Evolutionary conservation across 1,140 invertebrate genomes (phyloP).

Genomic region (Drosophila pallidifrons): DNA sequence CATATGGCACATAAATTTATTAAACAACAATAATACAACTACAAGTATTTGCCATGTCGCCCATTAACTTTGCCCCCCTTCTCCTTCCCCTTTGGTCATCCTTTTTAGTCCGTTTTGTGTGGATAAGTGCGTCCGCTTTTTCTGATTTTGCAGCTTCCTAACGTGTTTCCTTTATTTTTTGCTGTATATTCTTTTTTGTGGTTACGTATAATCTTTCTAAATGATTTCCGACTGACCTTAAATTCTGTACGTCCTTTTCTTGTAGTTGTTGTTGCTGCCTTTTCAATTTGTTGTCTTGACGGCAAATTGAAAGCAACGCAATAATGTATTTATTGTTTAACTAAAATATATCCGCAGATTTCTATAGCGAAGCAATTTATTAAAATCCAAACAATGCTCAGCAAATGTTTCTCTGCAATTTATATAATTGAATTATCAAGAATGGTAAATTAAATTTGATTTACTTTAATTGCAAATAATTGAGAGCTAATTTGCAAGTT

Average conservation of each 20-base stretch:
- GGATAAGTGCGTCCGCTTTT: constrained; percentile 22
- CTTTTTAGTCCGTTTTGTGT: constrained; percentile 21
- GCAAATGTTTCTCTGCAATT: no score
- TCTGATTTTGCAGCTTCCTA: constrained; percentile 40
- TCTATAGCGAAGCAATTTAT: not conserved
- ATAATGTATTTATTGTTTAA: not conserved
- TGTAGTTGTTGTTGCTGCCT: constrained; percentile 2
- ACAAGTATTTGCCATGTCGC: constrained; percentile 37
- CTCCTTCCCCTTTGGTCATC: not conserved
- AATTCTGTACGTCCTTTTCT: constrained; percentile 28
- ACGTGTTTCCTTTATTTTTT: constrained; percentile 24
- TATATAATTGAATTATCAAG: not conserved
- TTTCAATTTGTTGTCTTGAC: constrained; percentile 53
- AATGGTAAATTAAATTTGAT: not conserved
- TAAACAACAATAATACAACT: constrained; percentile 51
- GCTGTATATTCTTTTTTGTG: constrained; percentile 16
- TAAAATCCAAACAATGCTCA: not conserved
- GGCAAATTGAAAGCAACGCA: constrained; percentile 1
- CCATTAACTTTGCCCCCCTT: constrained; percentile 10
- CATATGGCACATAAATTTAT: constrained; percentile 72
- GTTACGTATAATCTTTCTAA: constrained; percentile 20
- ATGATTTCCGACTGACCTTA: constrained; percentile 49
- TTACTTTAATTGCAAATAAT: constrained; percentile 6
- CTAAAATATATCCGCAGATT: constrained; percentile 1
- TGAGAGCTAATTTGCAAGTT: not conserved